These are phyloP conservation scores for Turnix velox DNA, from an alignment of 2,113 vertebrate species.

Conservation along the genomic window DNA sequence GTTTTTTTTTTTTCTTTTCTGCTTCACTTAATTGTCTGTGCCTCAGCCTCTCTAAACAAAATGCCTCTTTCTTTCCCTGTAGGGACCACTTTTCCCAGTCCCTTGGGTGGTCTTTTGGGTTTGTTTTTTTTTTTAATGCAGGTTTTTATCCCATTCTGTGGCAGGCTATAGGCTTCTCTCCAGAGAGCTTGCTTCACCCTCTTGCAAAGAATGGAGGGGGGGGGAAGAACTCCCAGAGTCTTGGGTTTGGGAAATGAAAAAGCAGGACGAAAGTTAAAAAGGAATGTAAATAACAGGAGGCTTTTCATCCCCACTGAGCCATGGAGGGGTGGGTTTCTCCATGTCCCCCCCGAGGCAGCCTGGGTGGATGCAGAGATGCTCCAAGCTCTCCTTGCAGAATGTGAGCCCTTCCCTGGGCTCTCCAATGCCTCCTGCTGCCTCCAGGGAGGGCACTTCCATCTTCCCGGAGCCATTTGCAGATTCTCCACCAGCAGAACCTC, in stretches of 20 bases:
- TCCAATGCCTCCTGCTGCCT: rapidly evolving
- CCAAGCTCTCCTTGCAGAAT: neutral
- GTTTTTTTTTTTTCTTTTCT: too few species aligned
- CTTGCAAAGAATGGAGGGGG: neutral
- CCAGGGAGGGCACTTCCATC: neutral
- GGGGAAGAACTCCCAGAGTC: neutral
- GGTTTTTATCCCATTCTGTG: constrained; percentile 47
- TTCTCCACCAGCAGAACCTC: neutral
- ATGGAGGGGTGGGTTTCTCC: neutral
- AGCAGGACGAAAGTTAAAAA: neutral
- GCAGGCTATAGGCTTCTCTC: constrained; percentile 44
- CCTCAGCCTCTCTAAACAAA: constrained; percentile 51
- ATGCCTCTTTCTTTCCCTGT: constrained; percentile 52
- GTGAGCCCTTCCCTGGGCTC: rapidly evolving
- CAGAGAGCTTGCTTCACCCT: constrained; percentile 8
- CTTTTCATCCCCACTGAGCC: neutral
- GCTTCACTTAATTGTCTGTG: constrained; percentile 26
- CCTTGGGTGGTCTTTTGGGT: constrained; percentile 66
- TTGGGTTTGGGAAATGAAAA: neutral
- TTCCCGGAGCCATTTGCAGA: neutral
- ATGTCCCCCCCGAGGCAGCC: neutral
- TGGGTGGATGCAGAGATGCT: neutral
- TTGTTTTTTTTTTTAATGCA: too few species aligned
- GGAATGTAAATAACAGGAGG: neutral
- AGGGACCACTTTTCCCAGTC: constrained; percentile 60